phyloP scores from a whole-genome alignment of 2,888 invertebrate species.

The Willowsia nigromaculata region DNA sequence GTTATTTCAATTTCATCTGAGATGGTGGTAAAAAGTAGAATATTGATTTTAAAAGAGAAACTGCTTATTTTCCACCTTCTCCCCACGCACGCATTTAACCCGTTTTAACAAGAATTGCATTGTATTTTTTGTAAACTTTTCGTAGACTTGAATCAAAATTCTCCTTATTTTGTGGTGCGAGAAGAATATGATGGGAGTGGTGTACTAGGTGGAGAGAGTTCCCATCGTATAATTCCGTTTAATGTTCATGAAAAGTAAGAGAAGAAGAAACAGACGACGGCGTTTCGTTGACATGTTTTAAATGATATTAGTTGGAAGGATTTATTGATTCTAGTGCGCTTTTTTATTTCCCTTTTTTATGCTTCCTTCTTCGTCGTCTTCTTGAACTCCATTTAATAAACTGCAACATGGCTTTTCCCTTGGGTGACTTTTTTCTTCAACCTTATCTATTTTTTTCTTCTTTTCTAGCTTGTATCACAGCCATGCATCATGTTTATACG shows the following conservation, averaged over 20 bases:
- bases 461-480: background rate
- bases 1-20: background rate
- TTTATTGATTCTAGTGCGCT: slow-evolving; percentile 38
- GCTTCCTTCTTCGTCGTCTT: background rate
- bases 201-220: background rate
- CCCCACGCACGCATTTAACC: background rate
- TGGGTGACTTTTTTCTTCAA: slow-evolving; percentile 29
- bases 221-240: background rate
- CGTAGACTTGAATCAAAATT: background rate
- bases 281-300: slow-evolving; percentile 23
- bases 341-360: slow-evolving; percentile 36
- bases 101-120: background rate
- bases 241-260: background rate
- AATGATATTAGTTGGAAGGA: slow-evolving; percentile 44
- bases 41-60: background rate
- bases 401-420: slow-evolving; percentile 37
- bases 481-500: background rate
- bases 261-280: background rate
- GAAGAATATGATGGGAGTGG: background rate
- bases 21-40: background rate
- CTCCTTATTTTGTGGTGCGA: background rate
- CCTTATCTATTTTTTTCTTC: background rate
- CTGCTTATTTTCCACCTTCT: background rate
- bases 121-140: background rate
- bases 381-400: slow-evolving; percentile 35